phyloP scores from a whole-genome alignment of 2,113 vertebrate species.

The Nymphicus hollandicus region DNA sequence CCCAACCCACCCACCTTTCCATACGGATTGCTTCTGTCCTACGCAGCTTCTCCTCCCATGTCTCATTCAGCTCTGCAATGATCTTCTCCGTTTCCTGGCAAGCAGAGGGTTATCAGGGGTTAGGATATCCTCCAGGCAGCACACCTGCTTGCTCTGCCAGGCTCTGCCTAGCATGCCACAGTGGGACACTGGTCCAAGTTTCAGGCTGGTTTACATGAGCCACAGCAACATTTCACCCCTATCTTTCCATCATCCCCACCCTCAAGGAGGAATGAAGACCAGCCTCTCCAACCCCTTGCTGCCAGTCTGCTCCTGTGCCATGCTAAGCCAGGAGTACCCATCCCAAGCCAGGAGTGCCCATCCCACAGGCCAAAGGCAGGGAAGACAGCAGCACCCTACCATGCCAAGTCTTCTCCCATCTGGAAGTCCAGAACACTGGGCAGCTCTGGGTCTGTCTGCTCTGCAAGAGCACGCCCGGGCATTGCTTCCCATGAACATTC shows the following conservation, averaged over 20 bases:
- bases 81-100: constrained; percentile 96
- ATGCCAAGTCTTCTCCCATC: background rate
- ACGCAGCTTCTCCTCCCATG: constrained; percentile 96
- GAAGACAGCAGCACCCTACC: background rate
- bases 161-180: background rate
- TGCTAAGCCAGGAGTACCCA: background rate
- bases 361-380: background rate
- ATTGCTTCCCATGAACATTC: background rate
- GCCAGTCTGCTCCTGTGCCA: background rate
- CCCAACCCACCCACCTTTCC: constrained; percentile 81
- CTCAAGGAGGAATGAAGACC: background rate
- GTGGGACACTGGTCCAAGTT: background rate
- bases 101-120: background rate
- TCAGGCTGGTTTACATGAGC: background rate
- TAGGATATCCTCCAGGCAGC: background rate
- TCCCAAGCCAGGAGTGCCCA: background rate
- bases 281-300: background rate
- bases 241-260: background rate
- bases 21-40: constrained; percentile 95
- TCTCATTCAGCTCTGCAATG: constrained; percentile 96
- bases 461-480: fast-evolving
- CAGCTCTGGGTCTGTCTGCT: background rate
- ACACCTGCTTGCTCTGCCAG: background rate
- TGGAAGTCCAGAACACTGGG: background rate
- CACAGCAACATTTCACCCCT: background rate